Evolutionary conservation across 2,888 invertebrate species (phyloP), one percentile per base, ranked within the genome.

Genomic region (Coenonympha glycerion): DNA sequence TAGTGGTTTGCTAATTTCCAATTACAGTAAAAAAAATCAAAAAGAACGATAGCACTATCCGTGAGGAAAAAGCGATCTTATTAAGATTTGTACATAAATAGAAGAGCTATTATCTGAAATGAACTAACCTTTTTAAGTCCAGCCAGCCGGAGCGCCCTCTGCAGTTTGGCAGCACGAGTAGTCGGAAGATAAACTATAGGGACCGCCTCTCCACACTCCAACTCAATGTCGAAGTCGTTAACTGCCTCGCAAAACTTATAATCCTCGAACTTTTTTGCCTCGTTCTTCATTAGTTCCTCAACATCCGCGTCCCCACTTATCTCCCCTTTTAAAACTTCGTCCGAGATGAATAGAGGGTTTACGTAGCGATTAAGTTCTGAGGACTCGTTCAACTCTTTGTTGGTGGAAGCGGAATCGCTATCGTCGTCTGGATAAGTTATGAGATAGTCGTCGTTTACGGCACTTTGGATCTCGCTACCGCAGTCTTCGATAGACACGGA

Each of bases 91-190:
- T 21, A 6, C 8, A 21, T n/a, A 22, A 21, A 19, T 18, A 6
- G 19, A 28, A 19, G 11, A 26, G 16, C 18, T 11, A 19, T 11
- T 2, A 13, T 8, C 1, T 2, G 26, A 16, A 39, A 9, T 16
- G 19, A 39, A 58, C 82, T 68, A 69, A 90, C 90, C 87, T 88
- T 87, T 85, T 89, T 89, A 61, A 87, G 86, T 59, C 89, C 89
- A 31, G 85, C 88, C 68, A 88, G 88, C 58, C 87, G 83, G 36
- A 90, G 71, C n/a, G 88, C 82, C 59, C 90, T 78, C 69, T 88
- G 87, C 63, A 90, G 72, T 49, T 76, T 74, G 36, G 89, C 88
- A 34, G 88, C 89, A 47, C 88, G 82, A 61, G 84, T 79, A 15
- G 82, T 81, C 47, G 88, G 84, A 63, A 89, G 81, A 68, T 86